Base-by-base conservation (phyloP, 2,113 vertebrate species). In the Brachionichthys hirsutus region DNA sequence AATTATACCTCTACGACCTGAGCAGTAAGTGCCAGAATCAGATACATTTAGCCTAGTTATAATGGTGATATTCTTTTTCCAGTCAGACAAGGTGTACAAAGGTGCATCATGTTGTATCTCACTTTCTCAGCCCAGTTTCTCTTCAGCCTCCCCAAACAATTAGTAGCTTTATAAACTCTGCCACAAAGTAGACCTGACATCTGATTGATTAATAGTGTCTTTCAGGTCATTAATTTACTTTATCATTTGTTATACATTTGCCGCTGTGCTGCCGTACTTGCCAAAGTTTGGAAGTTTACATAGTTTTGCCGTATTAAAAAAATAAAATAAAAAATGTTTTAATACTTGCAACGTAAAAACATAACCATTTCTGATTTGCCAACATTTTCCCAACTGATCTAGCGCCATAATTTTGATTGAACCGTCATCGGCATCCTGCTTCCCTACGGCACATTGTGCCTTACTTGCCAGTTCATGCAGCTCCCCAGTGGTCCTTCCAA, bases 141-240 rank as follows among this genome's bases (percentile, higher is more conserved):
- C 36, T 70, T 57, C 43, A 44, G 53, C 58, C 61, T 82, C 50
- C 62, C 48, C n/a, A n/a, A 48, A 46, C 69, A 43, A 62, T 76
- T 81, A 75, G 56, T 60, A 61, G 56, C 68, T 69, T 70, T 58
- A 71, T 78, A 82, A 85, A 86, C 67, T 54, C 61, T 40, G 15
- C 35, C 65, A 84, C 62, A 67, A 57, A 73, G 68, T 55, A 73
- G 47, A 65, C 57, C 70, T 50, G 55, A 80, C 84, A 80, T 87
- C 82, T 77, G 67, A 69, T 74, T 77, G 74, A 59, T 84, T 87
- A 87, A 90, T 85, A 70, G 80, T 67, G 73, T 73, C 81, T 85
- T 81, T 78, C 83, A 77, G 75, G 88, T 84, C 85, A 81, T 89
- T 86, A 73, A 89, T 89, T 90, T 86, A 89, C 87, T 83, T n/a